phyloP scores from a whole-genome alignment of 2,113 vertebrate genomes.

The Merops nubicus region DNA sequence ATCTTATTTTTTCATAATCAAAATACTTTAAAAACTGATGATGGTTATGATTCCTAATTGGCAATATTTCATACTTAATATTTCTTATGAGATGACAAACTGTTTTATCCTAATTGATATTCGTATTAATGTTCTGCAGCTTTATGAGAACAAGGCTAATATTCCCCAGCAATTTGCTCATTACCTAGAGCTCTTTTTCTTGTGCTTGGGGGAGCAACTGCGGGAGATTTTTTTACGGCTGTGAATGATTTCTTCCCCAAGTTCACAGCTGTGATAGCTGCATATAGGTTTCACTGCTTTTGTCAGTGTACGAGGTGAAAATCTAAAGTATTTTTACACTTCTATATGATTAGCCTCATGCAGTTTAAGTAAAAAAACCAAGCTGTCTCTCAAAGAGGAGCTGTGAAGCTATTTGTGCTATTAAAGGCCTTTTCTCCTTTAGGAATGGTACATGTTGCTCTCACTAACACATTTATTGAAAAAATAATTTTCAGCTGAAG shows the following conservation, averaged over 20 bases:
- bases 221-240: background rate
- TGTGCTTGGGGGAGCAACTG: background rate
- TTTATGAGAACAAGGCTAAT: background rate
- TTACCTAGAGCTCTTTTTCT: background rate
- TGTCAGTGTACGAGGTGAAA: background rate
- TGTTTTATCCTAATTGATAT: background rate
- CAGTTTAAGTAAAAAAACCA: background rate
- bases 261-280: background rate
- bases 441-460: background rate
- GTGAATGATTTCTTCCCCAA: background rate
- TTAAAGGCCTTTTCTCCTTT: background rate
- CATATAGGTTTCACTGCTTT: background rate
- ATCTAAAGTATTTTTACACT: background rate
- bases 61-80: background rate
- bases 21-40: background rate
- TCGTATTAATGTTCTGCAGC: background rate
- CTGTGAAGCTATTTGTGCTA: background rate
- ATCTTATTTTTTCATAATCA: background rate
- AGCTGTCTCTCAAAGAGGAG: background rate
- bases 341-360: background rate
- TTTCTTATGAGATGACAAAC: background rate
- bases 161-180: background rate
- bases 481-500: slow-evolving; percentile 23
- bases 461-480: background rate
- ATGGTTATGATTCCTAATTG: background rate